Evolutionary conservation across 2,113 vertebrate species (phyloP).

Genomic region (Cottus gobio): DNA sequence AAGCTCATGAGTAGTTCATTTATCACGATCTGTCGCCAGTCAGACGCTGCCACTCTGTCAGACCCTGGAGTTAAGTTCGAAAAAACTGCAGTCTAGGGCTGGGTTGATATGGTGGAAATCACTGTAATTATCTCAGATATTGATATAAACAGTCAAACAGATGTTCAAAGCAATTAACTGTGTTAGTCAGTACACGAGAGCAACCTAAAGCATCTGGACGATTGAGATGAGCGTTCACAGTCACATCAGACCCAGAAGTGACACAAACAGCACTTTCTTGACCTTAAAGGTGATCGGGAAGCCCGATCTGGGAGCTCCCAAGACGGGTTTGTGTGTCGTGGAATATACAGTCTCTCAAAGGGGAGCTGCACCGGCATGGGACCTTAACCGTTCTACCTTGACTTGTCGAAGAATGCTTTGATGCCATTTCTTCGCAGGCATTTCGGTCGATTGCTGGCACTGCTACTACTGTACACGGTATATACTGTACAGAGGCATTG

Average conservation of each 20-base stretch:
- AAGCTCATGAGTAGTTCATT: neutral
- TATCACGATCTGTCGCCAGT: neutral
- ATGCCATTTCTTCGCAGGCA: neutral
- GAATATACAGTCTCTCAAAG: neutral
- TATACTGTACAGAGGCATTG: too few relatives aligned
- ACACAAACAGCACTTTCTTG: neutral
- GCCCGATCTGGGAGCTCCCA: neutral
- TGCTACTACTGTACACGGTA: neutral
- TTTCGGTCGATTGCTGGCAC: neutral
- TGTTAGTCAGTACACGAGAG: neutral
- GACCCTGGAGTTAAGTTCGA: neutral
- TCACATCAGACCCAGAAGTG: neutral
- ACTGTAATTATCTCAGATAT: neutral
- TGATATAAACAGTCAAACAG: neutral
- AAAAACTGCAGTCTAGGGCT: slow-evolving; percentile 12
- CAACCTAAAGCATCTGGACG: neutral
- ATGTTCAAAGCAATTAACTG: neutral
- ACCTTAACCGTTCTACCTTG: neutral
- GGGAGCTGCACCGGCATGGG: neutral
- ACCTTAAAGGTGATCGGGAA: neutral
- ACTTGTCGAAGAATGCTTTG: neutral
- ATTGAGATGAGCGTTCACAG: neutral
- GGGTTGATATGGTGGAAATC: neutral
- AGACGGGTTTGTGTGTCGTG: neutral
- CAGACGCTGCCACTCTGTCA: neutral